phyloP scores from a whole-genome alignment of 1,140 invertebrate species.

The Drosophila pseudoobscura region DNA sequence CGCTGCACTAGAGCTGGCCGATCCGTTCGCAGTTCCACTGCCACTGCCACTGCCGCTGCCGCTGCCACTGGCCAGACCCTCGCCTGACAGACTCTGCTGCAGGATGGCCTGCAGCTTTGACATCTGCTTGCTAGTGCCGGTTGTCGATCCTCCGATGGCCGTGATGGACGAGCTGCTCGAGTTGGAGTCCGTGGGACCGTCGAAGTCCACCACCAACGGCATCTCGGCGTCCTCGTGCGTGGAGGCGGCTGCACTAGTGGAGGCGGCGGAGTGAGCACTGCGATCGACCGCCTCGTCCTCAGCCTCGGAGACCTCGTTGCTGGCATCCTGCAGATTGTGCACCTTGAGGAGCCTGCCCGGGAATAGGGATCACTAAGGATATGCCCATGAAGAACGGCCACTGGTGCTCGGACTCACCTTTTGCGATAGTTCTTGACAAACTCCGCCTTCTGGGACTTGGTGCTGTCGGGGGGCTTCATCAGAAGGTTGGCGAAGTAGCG shows the following conservation, averaged over 20 bases:
- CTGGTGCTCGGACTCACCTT: slow-evolving; percentile 83
- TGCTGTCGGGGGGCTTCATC: slow-evolving; percentile 85
- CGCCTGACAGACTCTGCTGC: slow-evolving; percentile 61
- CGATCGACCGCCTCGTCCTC: slow-evolving; percentile 60
- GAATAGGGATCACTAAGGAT: slow-evolving; percentile 37
- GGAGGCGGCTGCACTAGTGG: neutral
- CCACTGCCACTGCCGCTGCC: neutral
- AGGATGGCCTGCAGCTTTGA: slow-evolving; percentile 79
- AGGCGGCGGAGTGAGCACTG: slow-evolving; percentile 15
- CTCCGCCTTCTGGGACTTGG: slow-evolving; percentile 85
- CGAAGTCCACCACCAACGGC: slow-evolving; percentile 66
- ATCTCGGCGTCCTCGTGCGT: slow-evolving; percentile 35
- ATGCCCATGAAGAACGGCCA: neutral
- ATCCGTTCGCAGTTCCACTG: slow-evolving; percentile 4
- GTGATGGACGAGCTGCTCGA: slow-evolving; percentile 63
- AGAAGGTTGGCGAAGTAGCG: slow-evolving; percentile 89
- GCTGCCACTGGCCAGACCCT: neutral
- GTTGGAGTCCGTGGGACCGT: slow-evolving; percentile 70
- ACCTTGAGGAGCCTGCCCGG: slow-evolving; percentile 87
- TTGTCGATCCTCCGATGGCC: slow-evolving; percentile 18
- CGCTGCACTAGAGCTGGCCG: slow-evolving; percentile 4
- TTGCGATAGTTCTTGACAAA: slow-evolving; percentile 88
- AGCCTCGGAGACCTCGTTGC: slow-evolving; percentile 83
- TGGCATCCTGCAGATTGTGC: slow-evolving; percentile 88
- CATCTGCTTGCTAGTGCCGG: slow-evolving; percentile 52